Evolutionary conservation across 2,888 invertebrate species (phyloP).

Genomic region (Zygothrica quintamaculata): DNA sequence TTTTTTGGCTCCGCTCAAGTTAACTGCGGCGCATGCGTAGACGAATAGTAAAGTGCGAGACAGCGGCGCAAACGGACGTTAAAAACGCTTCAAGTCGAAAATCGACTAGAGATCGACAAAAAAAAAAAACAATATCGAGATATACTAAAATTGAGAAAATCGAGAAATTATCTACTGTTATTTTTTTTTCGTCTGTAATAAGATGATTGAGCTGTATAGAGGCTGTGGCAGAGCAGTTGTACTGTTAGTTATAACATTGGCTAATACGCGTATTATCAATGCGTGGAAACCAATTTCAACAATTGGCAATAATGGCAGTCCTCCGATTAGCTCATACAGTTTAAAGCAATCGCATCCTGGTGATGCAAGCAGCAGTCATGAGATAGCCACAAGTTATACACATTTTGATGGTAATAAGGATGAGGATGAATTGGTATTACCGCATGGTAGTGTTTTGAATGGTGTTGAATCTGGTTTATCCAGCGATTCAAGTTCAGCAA

Average conservation of each 20-base stretch:
- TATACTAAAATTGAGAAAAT: no score
- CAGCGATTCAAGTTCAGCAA: background rate
- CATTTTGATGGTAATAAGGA: constrained; percentile 44
- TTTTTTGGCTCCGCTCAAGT: constrained; percentile 50
- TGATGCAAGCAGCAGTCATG: constrained; percentile 68
- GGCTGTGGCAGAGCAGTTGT: constrained; percentile 17
- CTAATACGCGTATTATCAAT: background rate
- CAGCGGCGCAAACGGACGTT: constrained; percentile 72
- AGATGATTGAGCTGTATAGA: constrained; percentile 20
- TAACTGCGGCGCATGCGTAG: constrained; percentile 70
- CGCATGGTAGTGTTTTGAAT: constrained; percentile 43
- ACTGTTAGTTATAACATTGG: constrained; percentile 22
- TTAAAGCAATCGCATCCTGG: constrained; percentile 83
- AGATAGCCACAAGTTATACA: constrained; percentile 61
- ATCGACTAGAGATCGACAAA: no score
- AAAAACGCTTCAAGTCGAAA: constrained; percentile 50
- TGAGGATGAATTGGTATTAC: constrained; percentile 45
- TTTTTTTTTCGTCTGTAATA: no score
- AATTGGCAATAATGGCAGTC: constrained; percentile 34
- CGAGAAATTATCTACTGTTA: no score
- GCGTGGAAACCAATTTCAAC: constrained; percentile 68
- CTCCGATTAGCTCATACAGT: constrained; percentile 71
- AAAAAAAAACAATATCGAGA: no score
- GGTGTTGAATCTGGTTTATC: constrained; percentile 24
- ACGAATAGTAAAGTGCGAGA: constrained; percentile 77